A percentile compares a stretch with the other conserved stretches of the same genome.
Evolutionary conservation across 2,113 vertebrate genomes (phyloP).

Genomic region (cattle (Bos taurus)): DNA sequence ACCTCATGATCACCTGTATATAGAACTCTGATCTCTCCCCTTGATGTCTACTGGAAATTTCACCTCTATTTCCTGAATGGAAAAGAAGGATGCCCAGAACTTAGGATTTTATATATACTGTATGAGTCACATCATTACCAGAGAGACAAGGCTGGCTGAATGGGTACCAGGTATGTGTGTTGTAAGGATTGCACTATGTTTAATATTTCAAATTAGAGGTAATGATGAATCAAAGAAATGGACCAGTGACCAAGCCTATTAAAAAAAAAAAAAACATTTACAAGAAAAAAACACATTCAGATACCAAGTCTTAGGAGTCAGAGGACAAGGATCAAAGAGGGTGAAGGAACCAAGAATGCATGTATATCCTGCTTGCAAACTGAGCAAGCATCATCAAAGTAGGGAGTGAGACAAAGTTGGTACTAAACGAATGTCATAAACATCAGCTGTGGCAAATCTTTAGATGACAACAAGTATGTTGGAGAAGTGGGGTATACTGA

Average conservation of each 20-base stretch:
- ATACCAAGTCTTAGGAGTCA: not conserved
- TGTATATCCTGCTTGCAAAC: not conserved
- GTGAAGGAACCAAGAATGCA: not conserved
- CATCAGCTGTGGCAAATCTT: not conserved
- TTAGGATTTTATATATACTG: not conserved
- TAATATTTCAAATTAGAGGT: not conserved
- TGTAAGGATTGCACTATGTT: not conserved
- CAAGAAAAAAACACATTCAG: not conserved
- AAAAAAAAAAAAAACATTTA: not conserved
- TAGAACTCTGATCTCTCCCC: not conserved
- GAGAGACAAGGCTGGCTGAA: not conserved
- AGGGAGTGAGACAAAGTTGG: not conserved
- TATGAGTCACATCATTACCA: not conserved
- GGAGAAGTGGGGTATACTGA: not conserved
- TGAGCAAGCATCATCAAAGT: not conserved
- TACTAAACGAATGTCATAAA: not conserved
- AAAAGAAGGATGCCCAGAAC: not conserved
- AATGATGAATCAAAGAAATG: not conserved
- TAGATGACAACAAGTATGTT: not conserved
- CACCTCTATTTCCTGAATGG: not conserved
- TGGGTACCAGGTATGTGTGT: not conserved
- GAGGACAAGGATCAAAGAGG: no score
- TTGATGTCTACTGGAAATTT: not conserved
- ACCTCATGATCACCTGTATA: not conserved
- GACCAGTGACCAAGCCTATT: not conserved